These are phyloP conservation scores for Armadillidium nasatum DNA, from an alignment of 1,140 invertebrate species.

Conservation along the genomic window DNA sequence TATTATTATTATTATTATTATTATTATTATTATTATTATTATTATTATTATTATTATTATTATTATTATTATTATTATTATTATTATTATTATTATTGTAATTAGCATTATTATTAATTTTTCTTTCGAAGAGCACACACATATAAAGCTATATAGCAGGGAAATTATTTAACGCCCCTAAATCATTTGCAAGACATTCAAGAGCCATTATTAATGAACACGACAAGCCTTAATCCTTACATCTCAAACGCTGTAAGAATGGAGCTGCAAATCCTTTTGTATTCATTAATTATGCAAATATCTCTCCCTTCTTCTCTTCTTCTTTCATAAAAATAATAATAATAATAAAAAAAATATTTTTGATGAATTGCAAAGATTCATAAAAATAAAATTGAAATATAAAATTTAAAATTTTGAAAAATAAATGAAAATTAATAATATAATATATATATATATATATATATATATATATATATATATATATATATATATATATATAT, in stretches of 20 bases:
- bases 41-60: not conserved
- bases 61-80: not conserved
- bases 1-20: not conserved
- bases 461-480: not conserved
- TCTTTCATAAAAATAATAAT: no score
- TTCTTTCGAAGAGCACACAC: no score
- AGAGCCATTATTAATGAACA: not conserved
- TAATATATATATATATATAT: not conserved
- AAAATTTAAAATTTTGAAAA: not conserved
- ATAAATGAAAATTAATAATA: not conserved
- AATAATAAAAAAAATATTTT: no score
- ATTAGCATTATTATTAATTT: not conserved
- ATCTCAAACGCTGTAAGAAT: not conserved
- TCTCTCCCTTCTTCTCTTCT: not conserved
- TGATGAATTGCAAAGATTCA: constrained; percentile 1
- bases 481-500: not conserved
- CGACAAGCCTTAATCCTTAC: not conserved
- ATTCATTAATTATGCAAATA: constrained; percentile 4
- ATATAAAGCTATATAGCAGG: no score
- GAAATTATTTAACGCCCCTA: not conserved
- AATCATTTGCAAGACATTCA: not conserved
- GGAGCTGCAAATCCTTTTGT: not conserved
- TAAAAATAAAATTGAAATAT: not conserved
- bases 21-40: not conserved
- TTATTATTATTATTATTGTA: not conserved